phyloP scores from a whole-genome alignment of 2,113 vertebrate species.

The Brienomyrus brachyistius region DNA sequence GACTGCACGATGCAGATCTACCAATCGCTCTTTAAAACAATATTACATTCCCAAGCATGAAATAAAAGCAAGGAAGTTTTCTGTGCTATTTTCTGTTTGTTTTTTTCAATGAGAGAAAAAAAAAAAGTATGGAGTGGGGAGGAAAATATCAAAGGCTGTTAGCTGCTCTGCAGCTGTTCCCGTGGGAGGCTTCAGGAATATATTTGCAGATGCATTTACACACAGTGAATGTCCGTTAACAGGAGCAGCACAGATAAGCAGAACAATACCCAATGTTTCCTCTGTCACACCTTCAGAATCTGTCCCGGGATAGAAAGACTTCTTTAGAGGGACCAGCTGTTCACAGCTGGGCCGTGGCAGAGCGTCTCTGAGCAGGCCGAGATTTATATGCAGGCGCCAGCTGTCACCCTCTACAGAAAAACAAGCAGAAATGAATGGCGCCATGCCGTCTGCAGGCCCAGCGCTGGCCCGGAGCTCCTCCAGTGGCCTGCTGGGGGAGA shows the following conservation, averaged over 20 bases:
- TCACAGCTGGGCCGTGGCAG: conserved; percentile 39
- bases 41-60: not conserved
- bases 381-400: conserved; percentile 24
- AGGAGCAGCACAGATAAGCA: conserved; percentile 28
- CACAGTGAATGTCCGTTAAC: conserved; percentile 26
- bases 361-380: conserved; percentile 14
- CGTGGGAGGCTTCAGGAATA: conserved; percentile 5
- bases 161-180: conserved; percentile 1
- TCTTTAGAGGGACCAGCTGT: conserved; percentile 34
- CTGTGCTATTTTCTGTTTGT: not conserved
- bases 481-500: not conserved
- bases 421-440: conserved; percentile 19
- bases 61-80: not conserved
- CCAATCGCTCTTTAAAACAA: not conserved
- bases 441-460: conserved; percentile 10
- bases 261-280: conserved; percentile 26
- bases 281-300: conserved; percentile 26
- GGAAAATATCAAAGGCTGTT: not conserved
- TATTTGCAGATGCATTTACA: conserved; percentile 21
- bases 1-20: not conserved
- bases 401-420: conserved; percentile 24
- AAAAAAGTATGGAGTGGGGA: no score
- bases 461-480: not conserved
- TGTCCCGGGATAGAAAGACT: conserved; percentile 17
- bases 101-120: not conserved